These are phyloP conservation scores for Andrena fulva DNA, from an alignment of 2,888 invertebrate species.

Conservation along the genomic window DNA sequence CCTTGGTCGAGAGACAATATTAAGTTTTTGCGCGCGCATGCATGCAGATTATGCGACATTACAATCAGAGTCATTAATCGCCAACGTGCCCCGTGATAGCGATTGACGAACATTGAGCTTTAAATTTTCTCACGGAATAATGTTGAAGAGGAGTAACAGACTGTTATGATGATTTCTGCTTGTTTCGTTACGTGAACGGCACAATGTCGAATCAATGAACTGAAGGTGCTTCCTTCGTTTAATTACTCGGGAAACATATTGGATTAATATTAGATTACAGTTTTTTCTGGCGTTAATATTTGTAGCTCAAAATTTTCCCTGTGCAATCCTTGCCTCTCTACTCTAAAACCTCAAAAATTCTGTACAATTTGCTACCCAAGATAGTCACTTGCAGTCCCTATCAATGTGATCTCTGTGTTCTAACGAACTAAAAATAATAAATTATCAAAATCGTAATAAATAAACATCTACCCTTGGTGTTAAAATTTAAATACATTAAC, in stretches of 20 bases:
- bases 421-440: too few relatives aligned
- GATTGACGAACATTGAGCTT: conserved; percentile 29
- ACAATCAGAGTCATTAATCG: conserved; percentile 31
- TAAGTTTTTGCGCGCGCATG: conserved; percentile 34
- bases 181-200: neutral
- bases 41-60: conserved; percentile 45
- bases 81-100: conserved; percentile 12
- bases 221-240: neutral
- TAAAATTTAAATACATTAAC: too few relatives aligned
- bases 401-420: too few relatives aligned
- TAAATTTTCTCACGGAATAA: conserved; percentile 28
- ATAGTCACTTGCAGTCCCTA: neutral
- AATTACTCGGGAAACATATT: too few relatives aligned
- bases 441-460: too few relatives aligned
- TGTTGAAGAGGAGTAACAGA: neutral
- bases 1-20: conserved; percentile 30
- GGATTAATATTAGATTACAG: too few relatives aligned
- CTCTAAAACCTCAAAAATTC: neutral
- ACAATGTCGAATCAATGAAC: neutral
- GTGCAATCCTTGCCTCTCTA: neutral
- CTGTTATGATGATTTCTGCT: conserved; percentile 8
- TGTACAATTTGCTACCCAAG: neutral
- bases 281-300: too few relatives aligned
- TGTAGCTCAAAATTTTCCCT: too few relatives aligned
- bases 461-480: too few relatives aligned